phyloP scores from a whole-genome alignment of 1,140 invertebrate genomes.

The Pseudomyrmex sp. region DNA sequence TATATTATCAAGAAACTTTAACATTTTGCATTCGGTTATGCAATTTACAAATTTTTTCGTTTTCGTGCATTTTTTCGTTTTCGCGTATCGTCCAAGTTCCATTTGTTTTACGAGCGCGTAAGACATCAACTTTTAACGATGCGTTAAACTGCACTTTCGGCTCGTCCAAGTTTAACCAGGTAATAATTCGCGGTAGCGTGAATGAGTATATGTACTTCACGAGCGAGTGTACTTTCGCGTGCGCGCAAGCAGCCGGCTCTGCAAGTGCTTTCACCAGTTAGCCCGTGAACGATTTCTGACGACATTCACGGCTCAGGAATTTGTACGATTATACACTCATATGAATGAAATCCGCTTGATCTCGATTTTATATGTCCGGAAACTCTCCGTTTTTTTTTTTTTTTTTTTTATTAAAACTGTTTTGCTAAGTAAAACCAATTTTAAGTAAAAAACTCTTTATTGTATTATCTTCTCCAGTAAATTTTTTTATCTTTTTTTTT shows the following conservation, averaged over 20 bases:
- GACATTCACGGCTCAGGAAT: conserved; percentile 70
- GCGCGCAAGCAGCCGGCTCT: conserved; percentile 26
- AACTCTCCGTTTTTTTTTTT: not conserved
- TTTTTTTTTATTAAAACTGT: not conserved
- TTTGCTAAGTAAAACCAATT: too few relatives aligned
- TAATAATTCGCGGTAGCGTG: conserved; percentile 55
- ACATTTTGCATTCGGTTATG: not conserved
- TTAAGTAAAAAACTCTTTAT: too few relatives aligned
- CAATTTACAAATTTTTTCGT: not conserved
- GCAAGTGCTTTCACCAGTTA: conserved; percentile 66
- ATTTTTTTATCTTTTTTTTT: too few relatives aligned
- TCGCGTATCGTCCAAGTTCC: conserved; percentile 22
- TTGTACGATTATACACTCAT: conserved; percentile 25
- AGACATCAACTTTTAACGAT: conserved; percentile 43
- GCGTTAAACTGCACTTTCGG: conserved; percentile 14
- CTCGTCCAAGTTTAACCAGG: conserved; percentile 44
- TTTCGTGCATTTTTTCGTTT: not conserved
- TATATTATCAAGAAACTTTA: conserved; percentile 10
- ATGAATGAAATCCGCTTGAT: conserved; percentile 58
- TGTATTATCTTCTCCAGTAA: too few relatives aligned
- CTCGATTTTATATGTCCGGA: not conserved
- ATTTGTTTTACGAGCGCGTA: conserved; percentile 43
- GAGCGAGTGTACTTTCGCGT: conserved; percentile 64
- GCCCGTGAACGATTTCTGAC: conserved; percentile 51
- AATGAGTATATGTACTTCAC: conserved; percentile 29